A percentile compares a stretch with the other conserved stretches of the same genome.
Evolutionary conservation across 2,888 invertebrate species (phyloP).

Genomic region (Plagiodera versicolora): DNA sequence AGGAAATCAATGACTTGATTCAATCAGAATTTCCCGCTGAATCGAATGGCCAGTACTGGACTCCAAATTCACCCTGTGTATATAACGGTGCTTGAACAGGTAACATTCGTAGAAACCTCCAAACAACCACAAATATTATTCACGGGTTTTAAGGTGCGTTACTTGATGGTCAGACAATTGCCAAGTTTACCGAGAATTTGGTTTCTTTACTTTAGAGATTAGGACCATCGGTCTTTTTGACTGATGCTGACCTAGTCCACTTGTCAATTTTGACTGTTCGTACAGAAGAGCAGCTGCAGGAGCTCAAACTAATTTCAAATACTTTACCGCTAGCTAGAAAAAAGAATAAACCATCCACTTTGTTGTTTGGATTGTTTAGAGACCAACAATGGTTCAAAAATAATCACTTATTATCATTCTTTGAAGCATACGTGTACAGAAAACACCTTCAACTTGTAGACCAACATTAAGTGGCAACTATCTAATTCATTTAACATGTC

Average conservation of each 20-base stretch:
- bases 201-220: slow-evolving; percentile 29
- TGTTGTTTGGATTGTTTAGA: too few relatives aligned
- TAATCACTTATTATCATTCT: too few relatives aligned
- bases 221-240: slow-evolving; percentile 30
- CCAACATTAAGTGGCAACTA: not conserved
- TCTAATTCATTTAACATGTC: not conserved
- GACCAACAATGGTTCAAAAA: too few relatives aligned
- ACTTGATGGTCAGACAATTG: slow-evolving; percentile 16
- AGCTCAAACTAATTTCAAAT: not conserved
- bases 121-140: slow-evolving; percentile 17
- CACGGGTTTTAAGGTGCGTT: not conserved
- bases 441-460: not conserved
- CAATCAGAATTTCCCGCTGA: too few relatives aligned
- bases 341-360: too few relatives aligned
- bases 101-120: not conserved
- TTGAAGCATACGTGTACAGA: not conserved
- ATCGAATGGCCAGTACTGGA: too few relatives aligned
- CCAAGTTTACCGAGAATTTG: slow-evolving; percentile 21
- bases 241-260: slow-evolving; percentile 20
- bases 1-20: too few relatives aligned
- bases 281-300: slow-evolving; percentile 9
- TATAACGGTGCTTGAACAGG: not conserved
- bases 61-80: not conserved
- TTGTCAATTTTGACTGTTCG: slow-evolving; percentile 16
- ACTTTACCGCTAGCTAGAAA: too few relatives aligned